Percentiles rank a stretch among this genome's conserved stretches.
These are phyloP conservation scores for Himantopus leucocephalus DNA, from an alignment of 2,113 vertebrate genomes.

Conservation along the genomic window DNA sequence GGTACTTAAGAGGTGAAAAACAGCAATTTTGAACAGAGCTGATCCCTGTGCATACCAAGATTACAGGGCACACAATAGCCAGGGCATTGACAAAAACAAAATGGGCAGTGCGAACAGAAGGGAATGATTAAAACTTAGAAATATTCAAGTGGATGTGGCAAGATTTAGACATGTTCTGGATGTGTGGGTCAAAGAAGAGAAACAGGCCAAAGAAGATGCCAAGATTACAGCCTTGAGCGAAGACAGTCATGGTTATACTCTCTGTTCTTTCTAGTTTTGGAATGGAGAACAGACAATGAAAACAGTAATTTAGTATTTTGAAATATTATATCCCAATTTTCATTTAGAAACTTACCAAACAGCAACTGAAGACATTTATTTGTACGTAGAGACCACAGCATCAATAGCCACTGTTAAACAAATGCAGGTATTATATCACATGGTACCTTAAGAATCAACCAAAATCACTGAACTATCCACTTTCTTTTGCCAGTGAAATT, in stretches of 20 bases:
- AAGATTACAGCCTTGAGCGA: not conserved
- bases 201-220: not conserved
- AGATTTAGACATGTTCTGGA: not conserved
- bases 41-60: not conserved
- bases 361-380: not conserved
- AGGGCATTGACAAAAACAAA: not conserved
- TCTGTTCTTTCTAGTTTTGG: not conserved
- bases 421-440: not conserved
- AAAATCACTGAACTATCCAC: not conserved
- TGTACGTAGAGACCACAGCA: rapidly evolving
- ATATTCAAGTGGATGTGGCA: not conserved
- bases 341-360: not conserved
- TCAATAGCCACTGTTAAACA: not conserved
- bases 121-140: not conserved
- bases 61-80: not conserved
- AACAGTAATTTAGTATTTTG: not conserved
- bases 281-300: not conserved
- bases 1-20: not conserved
- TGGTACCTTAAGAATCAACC: not conserved
- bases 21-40: not conserved
- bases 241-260: not conserved
- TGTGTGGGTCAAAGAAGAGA: not conserved
- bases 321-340: not conserved
- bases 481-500: not conserved
- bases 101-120: not conserved